A percentile compares a stretch with the other conserved stretches of the same genome.
These are phyloP conservation scores for Aplidium turbinatum DNA, from an alignment of 23 tunicate species.

Conservation along the genomic window DNA sequence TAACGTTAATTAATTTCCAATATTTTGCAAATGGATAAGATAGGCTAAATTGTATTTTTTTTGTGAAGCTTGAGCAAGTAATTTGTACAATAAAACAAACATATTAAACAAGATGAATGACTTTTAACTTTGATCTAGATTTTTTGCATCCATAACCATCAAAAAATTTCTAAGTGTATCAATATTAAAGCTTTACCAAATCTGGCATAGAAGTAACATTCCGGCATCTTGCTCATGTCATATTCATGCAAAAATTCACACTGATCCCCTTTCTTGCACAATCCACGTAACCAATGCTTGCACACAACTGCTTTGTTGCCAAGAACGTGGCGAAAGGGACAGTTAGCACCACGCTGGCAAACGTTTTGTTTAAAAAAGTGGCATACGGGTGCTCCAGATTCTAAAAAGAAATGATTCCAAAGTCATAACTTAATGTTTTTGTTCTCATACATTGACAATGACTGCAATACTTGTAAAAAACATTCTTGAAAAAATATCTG, in stretches of 20 bases:
- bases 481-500: background rate
- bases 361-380: slow-evolving; percentile 79
- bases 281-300: slow-evolving; percentile 98
- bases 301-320: slow-evolving; percentile 95
- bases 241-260: slow-evolving; percentile 99
- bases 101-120: too few relatives aligned
- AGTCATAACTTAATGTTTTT: background rate
- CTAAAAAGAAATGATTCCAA: slow-evolving; percentile 35
- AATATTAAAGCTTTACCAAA: slow-evolving; percentile 66
- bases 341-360: slow-evolving; percentile 90
- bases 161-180: too few relatives aligned
- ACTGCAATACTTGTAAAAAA: background rate
- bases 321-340: slow-evolving; percentile 95
- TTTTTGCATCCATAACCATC: too few relatives aligned
- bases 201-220: slow-evolving; percentile 95
- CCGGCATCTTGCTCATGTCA: slow-evolving; percentile 99
- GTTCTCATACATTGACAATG: background rate
- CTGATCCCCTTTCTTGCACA: slow-evolving; percentile 99
- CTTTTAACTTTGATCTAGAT: too few relatives aligned
- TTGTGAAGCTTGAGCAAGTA: too few relatives aligned
- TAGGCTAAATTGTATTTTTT: too few relatives aligned
- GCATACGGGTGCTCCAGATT: slow-evolving; percentile 98
- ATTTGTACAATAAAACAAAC: too few relatives aligned
- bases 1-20: too few relatives aligned
- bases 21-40: too few relatives aligned